These are phyloP conservation scores for Eupleurogrammus muticus DNA, from an alignment of 2,797 vertebrate species.

Conservation along the genomic window DNA sequence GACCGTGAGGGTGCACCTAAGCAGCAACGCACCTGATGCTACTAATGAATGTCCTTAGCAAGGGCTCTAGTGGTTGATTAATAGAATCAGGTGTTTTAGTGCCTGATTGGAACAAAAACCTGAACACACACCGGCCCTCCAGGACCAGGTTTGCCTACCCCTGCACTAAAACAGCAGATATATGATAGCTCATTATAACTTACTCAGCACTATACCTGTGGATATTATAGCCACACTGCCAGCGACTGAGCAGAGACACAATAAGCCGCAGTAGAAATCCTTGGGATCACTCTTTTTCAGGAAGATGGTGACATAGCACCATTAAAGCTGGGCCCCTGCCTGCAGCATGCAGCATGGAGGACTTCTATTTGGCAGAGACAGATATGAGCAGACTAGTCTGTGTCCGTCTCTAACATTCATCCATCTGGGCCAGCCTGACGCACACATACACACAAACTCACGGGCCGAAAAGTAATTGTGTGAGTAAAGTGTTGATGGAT, in stretches of 20 bases:
- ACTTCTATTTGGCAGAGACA: conserved; percentile 70
- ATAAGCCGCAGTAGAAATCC: conserved; percentile 37
- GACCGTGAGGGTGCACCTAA: too few species aligned
- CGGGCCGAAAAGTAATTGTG: conserved; percentile 63
- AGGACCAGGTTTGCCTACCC: too few species aligned
- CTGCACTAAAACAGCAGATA: too few species aligned
- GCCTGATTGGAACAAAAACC: too few species aligned
- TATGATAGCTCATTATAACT: conserved; percentile 18
- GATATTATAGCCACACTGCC: conserved; percentile 34
- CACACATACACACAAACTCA: conserved; percentile 11
- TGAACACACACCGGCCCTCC: too few species aligned
- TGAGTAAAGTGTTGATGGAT: conserved; percentile 68
- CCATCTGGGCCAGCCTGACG: conserved; percentile 48
- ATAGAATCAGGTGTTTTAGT: too few species aligned
- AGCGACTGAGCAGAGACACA: conserved; percentile 36
- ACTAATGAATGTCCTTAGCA: too few species aligned
- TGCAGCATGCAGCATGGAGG: conserved; percentile 46
- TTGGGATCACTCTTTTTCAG: conserved; percentile 56
- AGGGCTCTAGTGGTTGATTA: too few species aligned
- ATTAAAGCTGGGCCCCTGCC: conserved; percentile 52
- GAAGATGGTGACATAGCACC: conserved; percentile 56
- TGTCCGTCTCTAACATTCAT: conserved; percentile 61
- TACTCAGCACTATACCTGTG: conserved; percentile 41
- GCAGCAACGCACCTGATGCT: too few species aligned
- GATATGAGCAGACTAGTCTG: conserved; percentile 58